These are phyloP conservation scores for Araneus ventricosus DNA, from an alignment of 1,140 invertebrate genomes.

Conservation along the genomic window DNA sequence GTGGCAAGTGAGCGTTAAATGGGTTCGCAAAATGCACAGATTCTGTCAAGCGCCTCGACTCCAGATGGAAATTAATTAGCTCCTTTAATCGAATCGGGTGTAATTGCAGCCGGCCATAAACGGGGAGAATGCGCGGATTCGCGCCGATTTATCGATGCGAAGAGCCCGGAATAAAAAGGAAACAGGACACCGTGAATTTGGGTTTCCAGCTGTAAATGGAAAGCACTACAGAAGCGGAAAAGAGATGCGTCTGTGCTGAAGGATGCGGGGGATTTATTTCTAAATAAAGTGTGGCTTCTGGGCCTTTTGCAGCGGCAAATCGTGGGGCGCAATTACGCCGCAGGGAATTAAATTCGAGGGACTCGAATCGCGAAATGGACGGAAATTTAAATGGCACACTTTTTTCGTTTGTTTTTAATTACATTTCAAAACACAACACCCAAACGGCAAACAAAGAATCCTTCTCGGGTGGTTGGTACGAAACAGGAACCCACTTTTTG, in stretches of 20 bases:
- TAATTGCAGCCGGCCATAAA: constrained; percentile 53
- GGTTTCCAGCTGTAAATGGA: neutral
- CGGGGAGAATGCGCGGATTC: neutral
- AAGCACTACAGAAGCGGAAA: no score
- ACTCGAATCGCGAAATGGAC: no score
- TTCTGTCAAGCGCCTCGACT: constrained; percentile 35
- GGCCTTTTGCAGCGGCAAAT: neutral
- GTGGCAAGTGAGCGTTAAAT: constrained; percentile 32
- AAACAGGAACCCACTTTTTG: no score
- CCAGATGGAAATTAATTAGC: constrained; percentile 46
- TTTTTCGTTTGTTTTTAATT: no score
- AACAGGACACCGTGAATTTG: neutral
- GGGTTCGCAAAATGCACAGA: constrained; percentile 28
- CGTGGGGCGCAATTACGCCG: neutral
- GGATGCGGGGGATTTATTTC: neutral
- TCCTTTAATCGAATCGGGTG: constrained; percentile 53
- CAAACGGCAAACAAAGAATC: no score
- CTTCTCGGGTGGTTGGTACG: no score
- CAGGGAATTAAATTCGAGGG: neutral
- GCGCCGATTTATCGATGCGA: constrained; percentile 49
- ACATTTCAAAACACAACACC: no score
- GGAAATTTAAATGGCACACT: no score
- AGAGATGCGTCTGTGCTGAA: neutral
- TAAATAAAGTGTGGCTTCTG: neutral
- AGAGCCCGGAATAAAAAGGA: neutral